Evolutionary conservation across 2,888 invertebrate species (phyloP).

Genomic region (Ennomos fuscantarius): DNA sequence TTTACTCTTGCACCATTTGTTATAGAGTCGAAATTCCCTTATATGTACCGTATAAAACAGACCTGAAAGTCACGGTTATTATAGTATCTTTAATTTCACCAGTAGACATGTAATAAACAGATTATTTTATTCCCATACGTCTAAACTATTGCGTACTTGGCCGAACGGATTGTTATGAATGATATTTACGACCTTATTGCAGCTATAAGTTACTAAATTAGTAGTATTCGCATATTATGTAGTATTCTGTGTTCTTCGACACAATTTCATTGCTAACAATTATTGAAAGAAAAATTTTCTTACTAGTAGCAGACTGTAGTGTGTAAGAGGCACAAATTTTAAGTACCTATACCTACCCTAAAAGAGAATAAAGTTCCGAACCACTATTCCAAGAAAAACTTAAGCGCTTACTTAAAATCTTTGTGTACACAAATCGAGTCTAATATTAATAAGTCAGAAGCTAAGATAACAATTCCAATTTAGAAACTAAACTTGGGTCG

Average conservation of each 20-base stretch:
- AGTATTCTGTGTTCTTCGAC: no score
- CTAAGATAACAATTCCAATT: slow-evolving; percentile 17
- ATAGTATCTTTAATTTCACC: slow-evolving; percentile 5
- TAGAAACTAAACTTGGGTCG: slow-evolving; percentile 19
- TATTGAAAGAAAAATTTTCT: no score
- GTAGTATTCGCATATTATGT: no score
- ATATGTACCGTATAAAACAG: not conserved
- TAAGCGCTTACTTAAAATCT: not conserved
- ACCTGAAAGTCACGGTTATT: slow-evolving; percentile 5
- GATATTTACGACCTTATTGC: not conserved
- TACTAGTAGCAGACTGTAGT: no score
- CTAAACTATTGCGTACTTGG: slow-evolving; percentile 1
- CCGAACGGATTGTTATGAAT: slow-evolving; percentile 1
- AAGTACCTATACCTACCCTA: no score
- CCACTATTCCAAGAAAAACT: not conserved
- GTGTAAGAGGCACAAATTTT: no score
- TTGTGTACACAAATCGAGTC: not conserved
- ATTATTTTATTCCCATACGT: slow-evolving; percentile 9
- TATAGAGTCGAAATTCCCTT: not conserved
- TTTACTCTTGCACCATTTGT: not conserved
- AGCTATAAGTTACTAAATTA: not conserved
- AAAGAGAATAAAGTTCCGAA: no score
- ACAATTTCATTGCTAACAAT: no score
- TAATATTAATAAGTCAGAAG: slow-evolving; percentile 10
- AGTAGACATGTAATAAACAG: slow-evolving; percentile 18